Conservation (phyloP, 2,113 vertebrate species). For the Galbula dea region DNA sequence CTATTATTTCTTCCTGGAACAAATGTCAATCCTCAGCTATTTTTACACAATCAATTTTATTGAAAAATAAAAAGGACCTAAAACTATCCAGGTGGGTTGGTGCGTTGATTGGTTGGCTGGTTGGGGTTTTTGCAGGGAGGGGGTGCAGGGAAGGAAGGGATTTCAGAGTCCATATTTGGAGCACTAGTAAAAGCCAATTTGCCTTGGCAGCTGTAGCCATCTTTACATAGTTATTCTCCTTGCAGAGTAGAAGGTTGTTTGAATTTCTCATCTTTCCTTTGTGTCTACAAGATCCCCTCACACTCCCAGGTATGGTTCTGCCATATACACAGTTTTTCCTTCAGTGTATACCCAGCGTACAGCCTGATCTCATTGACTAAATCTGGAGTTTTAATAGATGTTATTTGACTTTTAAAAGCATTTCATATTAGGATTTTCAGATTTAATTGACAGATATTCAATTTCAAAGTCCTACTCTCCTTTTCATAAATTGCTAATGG, state of each 20-base stretch:
- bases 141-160: not conserved
- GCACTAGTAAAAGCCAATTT: slow-evolving; percentile 43
- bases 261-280: not conserved
- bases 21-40: not conserved
- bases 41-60: not conserved
- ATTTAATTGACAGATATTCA: slow-evolving; percentile 49
- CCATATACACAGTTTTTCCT: not conserved
- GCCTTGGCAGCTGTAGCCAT: slow-evolving; percentile 55
- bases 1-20: not conserved
- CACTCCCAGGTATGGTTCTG: not conserved
- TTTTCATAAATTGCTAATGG: slow-evolving; percentile 50
- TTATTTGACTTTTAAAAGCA: slow-evolving; percentile 40
- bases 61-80: not conserved
- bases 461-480: slow-evolving; percentile 33
- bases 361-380: slow-evolving; percentile 41
- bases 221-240: slow-evolving; percentile 13
- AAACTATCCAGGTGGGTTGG: not conserved
- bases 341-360: not conserved
- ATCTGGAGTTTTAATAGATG: slow-evolving; percentile 40
- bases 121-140: fast-evolving
- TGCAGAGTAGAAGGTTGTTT: not conserved
- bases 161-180: not conserved
- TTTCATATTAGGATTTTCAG: slow-evolving; percentile 53
- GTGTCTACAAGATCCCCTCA: not conserved
- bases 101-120: too few relatives aligned